Conservation (phyloP, 2,113 vertebrate species). For the Panurus biarmicus region DNA sequence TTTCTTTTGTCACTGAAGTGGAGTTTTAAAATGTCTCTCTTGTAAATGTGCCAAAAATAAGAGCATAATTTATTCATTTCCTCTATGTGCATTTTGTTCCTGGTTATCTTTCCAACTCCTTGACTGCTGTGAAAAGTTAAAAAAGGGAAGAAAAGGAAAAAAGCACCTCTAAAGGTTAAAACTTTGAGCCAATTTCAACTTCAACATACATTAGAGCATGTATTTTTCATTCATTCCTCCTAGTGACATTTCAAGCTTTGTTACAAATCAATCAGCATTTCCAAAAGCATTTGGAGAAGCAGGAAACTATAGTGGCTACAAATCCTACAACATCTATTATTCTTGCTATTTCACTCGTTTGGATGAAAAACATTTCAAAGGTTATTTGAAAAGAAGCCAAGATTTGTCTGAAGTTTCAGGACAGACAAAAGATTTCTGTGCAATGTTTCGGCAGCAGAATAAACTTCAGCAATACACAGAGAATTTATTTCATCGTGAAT, state of each 20-base stretch:
- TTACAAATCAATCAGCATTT: constrained; percentile 51
- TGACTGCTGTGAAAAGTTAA: not conserved
- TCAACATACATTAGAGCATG: not conserved
- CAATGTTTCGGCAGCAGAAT: not conserved
- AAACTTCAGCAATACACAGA: not conserved
- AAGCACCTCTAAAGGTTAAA: constrained; percentile 29
- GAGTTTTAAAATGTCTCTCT: not conserved
- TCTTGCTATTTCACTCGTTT: not conserved
- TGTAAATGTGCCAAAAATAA: constrained; percentile 1
- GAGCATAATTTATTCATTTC: constrained; percentile 14
- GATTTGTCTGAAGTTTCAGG: not conserved
- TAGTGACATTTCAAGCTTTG: constrained; percentile 46
- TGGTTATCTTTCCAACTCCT: not conserved
- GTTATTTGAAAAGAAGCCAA: constrained; percentile 6
- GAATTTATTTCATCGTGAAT: not conserved
- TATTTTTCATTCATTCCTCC: constrained; percentile 31
- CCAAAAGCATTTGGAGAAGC: constrained; percentile 29
- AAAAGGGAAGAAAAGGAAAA: not conserved
- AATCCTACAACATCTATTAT: not conserved
- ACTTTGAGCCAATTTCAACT: constrained; percentile 27
- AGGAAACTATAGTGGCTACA: not conserved
- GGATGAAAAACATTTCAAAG: constrained; percentile 16
- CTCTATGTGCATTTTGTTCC: not conserved
- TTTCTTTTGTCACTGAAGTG: not conserved
- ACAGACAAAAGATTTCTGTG: not conserved